Evolutionary conservation across 2,888 invertebrate species (phyloP).

Genomic region (Abrostola tripartita): DNA sequence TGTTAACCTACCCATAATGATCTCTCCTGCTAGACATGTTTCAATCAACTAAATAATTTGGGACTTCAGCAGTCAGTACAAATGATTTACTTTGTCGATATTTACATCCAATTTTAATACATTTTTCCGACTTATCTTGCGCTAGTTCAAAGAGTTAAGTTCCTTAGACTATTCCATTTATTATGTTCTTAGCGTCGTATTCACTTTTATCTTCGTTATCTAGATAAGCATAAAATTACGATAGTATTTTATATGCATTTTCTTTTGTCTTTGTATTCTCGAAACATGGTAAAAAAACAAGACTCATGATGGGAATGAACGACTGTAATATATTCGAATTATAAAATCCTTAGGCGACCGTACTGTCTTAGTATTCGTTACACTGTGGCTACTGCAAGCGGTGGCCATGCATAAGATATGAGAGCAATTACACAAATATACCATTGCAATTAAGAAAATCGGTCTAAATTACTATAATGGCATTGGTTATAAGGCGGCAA

Average conservation of each 20-base stretch:
- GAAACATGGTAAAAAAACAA: not conserved
- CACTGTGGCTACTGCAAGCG: not conserved
- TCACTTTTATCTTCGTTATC: not conserved
- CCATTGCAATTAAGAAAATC: not conserved
- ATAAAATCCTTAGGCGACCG: not conserved
- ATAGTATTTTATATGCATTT: constrained; percentile 14
- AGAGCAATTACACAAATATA: not conserved
- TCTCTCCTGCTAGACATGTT: too few relatives aligned
- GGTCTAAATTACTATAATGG: not conserved
- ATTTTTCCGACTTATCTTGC: too few relatives aligned
- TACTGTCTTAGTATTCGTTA: not conserved
- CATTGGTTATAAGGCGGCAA: not conserved
- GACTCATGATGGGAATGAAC: not conserved
- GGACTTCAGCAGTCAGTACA: too few relatives aligned
- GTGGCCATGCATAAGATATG: not conserved
- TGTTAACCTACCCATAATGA: too few relatives aligned
- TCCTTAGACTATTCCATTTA: too few relatives aligned
- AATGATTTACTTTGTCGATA: too few relatives aligned
- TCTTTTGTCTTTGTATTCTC: constrained; percentile 13
- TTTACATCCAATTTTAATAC: too few relatives aligned
- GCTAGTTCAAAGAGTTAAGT: too few relatives aligned
- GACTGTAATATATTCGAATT: not conserved
- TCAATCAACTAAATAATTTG: too few relatives aligned
- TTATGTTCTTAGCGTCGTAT: too few relatives aligned
- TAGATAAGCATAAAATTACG: not conserved